Conservation (phyloP, 2,888 invertebrate species). For the Norana najaformis region DNA sequence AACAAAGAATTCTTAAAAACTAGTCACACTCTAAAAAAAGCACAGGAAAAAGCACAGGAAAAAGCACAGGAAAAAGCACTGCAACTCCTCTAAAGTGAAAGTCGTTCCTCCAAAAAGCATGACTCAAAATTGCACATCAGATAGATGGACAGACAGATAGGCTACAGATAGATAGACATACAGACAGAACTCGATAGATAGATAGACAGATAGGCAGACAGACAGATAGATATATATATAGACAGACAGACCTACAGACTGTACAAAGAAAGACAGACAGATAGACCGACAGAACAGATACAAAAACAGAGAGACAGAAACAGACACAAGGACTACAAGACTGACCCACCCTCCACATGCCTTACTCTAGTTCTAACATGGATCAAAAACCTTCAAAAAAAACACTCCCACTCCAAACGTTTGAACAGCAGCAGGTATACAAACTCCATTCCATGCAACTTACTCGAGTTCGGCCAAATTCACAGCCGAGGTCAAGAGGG, state of each 20-base stretch:
- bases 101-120: not conserved
- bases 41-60: no score
- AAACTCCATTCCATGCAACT: constrained; percentile 36
- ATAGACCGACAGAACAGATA: not conserved
- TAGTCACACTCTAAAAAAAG: not conserved
- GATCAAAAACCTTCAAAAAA: no score
- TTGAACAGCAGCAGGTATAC: not conserved
- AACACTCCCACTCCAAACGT: no score
- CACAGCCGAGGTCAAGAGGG: constrained; percentile 65
- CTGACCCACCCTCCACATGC: not conserved
- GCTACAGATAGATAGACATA: no score
- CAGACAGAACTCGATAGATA: no score
- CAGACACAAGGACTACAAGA: not conserved
- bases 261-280: no score
- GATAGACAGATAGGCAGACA: not conserved
- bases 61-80: no score
- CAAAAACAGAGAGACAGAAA: no score
- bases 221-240: no score
- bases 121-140: not conserved
- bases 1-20: not conserved
- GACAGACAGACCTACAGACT: not conserved
- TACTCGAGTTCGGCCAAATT: constrained; percentile 63
- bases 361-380: not conserved
- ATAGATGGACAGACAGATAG: not conserved
- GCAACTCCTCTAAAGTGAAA: not conserved